These are phyloP conservation scores for Petrosia ficiformis DNA, from an alignment of 37 sponge, comb jelly and placozoan species.

Conservation along the genomic window DNA sequence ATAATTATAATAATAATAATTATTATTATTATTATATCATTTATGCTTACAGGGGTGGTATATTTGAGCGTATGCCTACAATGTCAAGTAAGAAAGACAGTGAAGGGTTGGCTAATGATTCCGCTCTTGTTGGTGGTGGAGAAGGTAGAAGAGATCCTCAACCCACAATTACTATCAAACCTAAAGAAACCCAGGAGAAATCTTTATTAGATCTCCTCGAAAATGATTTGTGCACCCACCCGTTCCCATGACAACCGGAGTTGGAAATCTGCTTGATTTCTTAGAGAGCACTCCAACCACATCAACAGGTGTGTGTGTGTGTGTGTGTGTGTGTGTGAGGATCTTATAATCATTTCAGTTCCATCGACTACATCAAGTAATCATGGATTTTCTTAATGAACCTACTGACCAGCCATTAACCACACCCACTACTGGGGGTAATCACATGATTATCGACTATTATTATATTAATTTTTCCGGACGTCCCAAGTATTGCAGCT, in stretches of 20 bases:
- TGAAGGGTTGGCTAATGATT: too few species aligned
- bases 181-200: conserved; percentile 4
- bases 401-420: background rate
- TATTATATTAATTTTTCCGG: conserved; percentile 12
- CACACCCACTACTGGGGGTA: background rate
- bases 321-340: too few species aligned
- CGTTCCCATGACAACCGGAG: too few species aligned
- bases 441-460: background rate
- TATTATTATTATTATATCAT: too few species aligned
- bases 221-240: conserved; percentile 5
- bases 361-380: background rate
- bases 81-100: too few species aligned
- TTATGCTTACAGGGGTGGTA: conserved; percentile 55
- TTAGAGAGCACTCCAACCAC: background rate
- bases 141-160: too few species aligned
- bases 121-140: too few species aligned
- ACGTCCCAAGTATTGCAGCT: conserved; percentile 71
- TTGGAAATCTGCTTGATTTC: too few species aligned
- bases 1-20: too few species aligned
- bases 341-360: background rate
- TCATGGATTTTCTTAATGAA: conserved; percentile 42
- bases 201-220: conserved; percentile 43
- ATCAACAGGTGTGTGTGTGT: background rate
- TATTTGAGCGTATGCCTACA: conserved; percentile 91
- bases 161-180: background rate